These are phyloP conservation scores for Eubasilissa splendida DNA, from an alignment of 2,888 invertebrate species.

Conservation along the genomic window DNA sequence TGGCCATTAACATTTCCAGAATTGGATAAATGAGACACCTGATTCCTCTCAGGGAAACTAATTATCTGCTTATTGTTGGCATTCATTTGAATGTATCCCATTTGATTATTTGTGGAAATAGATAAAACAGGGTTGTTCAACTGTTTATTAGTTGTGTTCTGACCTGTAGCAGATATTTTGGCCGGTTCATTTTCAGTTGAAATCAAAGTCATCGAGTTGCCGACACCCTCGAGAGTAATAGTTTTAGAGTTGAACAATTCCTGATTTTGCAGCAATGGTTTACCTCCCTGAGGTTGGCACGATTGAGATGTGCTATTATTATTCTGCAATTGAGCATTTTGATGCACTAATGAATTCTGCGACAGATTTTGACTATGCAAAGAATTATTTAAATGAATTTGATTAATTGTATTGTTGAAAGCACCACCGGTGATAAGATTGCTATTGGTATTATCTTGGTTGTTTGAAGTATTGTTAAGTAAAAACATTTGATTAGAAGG, in stretches of 20 bases:
- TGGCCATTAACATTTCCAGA: slow-evolving; percentile 41
- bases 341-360: slow-evolving; percentile 34
- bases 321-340: slow-evolving; percentile 41
- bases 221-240: slow-evolving; percentile 25
- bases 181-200: slow-evolving; percentile 34
- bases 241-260: slow-evolving; percentile 44
- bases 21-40: slow-evolving; percentile 56
- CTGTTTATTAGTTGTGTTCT: slow-evolving; percentile 44
- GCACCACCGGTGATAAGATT: slow-evolving; percentile 23
- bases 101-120: slow-evolving; percentile 69
- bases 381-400: slow-evolving; percentile 51
- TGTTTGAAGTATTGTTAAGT: slow-evolving; percentile 36
- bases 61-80: slow-evolving; percentile 69
- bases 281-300: slow-evolving; percentile 44
- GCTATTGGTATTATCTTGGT: slow-evolving; percentile 30
- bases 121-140: slow-evolving; percentile 56
- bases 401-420: slow-evolving; percentile 36
- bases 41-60: slow-evolving; percentile 69
- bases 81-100: slow-evolving; percentile 71
- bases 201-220: slow-evolving; percentile 33
- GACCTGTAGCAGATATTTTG: slow-evolving; percentile 15
- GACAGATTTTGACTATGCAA: slow-evolving; percentile 41
- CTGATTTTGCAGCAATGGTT: slow-evolving; percentile 41
- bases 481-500: slow-evolving; percentile 65
- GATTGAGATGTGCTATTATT: background rate